Evolutionary conservation across 2,888 invertebrate species (phyloP).

Genomic region (Leucoma salicis): DNA sequence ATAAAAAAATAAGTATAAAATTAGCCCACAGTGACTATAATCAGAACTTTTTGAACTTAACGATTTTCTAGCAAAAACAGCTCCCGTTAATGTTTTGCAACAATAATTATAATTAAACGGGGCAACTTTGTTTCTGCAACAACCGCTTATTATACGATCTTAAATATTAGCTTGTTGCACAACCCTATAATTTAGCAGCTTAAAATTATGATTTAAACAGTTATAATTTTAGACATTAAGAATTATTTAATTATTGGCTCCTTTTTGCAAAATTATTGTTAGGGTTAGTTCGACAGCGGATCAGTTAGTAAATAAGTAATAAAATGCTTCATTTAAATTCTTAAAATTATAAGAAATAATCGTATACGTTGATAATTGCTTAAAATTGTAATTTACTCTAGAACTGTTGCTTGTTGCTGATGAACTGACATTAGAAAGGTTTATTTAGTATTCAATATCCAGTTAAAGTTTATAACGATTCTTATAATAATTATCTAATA

Average conservation of each 20-base stretch:
- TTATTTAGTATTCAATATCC: no score
- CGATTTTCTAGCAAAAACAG: constrained; percentile 37
- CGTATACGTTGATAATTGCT: no score
- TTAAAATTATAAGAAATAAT: no score
- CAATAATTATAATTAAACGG: constrained; percentile 46
- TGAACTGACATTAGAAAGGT: no score
- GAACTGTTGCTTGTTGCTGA: no score
- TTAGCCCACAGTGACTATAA: not conserved
- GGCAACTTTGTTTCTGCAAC: constrained; percentile 52
- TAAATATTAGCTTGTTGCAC: constrained; percentile 47
- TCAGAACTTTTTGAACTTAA: constrained; percentile 17
- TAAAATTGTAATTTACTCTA: no score
- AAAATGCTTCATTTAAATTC: not conserved
- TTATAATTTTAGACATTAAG: constrained; percentile 35
- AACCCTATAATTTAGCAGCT: constrained; percentile 55
- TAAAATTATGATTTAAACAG: constrained; percentile 50
- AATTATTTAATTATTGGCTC: constrained; percentile 34
- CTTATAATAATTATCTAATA: no score
- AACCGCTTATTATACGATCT: constrained; percentile 56
- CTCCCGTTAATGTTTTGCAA: constrained; percentile 50
- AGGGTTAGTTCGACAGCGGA: constrained; percentile 4
- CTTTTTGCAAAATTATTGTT: constrained; percentile 25
- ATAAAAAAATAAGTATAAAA: not conserved
- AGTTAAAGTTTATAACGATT: no score
- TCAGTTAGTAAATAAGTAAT: not conserved